Evolutionary conservation across 2,113 vertebrate species (phyloP).

Genomic region (Tympanuchus pallidicinctus): DNA sequence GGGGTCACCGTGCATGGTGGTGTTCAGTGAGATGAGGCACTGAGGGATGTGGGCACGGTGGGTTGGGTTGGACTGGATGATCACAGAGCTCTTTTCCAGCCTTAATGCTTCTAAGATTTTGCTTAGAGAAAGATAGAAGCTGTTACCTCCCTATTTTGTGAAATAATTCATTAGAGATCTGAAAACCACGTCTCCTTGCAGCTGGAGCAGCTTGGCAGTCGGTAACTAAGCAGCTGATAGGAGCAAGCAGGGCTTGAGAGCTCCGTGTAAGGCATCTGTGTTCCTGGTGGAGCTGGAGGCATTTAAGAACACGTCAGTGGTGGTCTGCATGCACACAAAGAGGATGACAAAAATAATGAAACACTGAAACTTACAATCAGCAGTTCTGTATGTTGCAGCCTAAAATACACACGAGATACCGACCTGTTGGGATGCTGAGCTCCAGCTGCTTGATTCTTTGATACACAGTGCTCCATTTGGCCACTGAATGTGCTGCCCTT

Average conservation of each 20-base stretch:
- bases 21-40: too few relatives aligned
- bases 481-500: background rate
- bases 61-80: too few relatives aligned
- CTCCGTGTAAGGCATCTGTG: background rate
- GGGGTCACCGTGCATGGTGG: too few relatives aligned
- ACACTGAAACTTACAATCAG: background rate
- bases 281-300: background rate
- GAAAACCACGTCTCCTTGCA: background rate
- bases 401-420: accelerated
- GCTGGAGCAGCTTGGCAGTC: background rate
- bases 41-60: too few relatives aligned
- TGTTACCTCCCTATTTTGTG: background rate
- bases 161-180: background rate
- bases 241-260: background rate
- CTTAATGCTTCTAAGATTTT: too few relatives aligned
- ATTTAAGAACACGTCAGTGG: background rate
- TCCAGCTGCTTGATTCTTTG: accelerated
- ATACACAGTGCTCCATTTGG: background rate
- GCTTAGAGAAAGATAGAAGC: background rate
- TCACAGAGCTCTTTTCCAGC: too few relatives aligned
- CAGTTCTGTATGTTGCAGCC: background rate
- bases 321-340: background rate
- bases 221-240: background rate
- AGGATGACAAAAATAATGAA: background rate
- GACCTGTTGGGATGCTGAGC: background rate